These are phyloP conservation scores for Drosophila hydei DNA, from an alignment of 1,140 invertebrate species.

Conservation along the genomic window DNA sequence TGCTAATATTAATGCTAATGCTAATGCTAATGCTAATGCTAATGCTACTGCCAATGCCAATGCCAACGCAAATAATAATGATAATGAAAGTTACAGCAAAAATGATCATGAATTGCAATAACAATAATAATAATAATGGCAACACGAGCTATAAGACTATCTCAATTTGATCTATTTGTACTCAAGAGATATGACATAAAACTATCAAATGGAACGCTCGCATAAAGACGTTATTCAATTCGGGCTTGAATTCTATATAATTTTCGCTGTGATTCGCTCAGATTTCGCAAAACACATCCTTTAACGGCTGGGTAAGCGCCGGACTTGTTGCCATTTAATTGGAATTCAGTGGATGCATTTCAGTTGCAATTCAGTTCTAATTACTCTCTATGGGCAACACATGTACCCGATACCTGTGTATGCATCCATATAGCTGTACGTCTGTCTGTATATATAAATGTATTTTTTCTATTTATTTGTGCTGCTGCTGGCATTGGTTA, in stretches of 20 bases:
- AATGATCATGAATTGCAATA: too few species aligned
- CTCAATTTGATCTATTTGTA: too few species aligned
- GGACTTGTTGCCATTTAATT: conserved; percentile 54
- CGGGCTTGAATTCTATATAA: neutral
- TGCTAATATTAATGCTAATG: too few species aligned
- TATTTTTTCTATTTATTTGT: neutral
- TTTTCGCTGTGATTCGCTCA: conserved; percentile 24
- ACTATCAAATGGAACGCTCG: too few species aligned
- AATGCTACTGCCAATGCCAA: too few species aligned
- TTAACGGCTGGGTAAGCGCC: conserved; percentile 65
- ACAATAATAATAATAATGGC: too few species aligned
- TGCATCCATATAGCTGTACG: neutral
- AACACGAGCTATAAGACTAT: too few species aligned
- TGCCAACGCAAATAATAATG: too few species aligned
- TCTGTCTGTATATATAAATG: neutral
- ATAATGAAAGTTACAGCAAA: too few species aligned
- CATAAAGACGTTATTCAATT: neutral
- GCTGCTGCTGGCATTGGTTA: conserved; percentile 27
- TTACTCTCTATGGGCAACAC: conserved; percentile 44
- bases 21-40: too few species aligned
- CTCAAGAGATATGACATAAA: neutral
- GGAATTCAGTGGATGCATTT: conserved; percentile 75
- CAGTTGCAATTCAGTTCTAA: conserved; percentile 70
- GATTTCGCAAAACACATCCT: conserved; percentile 68
- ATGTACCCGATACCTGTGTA: conserved; percentile 53